phyloP scores from a whole-genome alignment of 1,140 invertebrate species.

The Myzus persicae region DNA sequence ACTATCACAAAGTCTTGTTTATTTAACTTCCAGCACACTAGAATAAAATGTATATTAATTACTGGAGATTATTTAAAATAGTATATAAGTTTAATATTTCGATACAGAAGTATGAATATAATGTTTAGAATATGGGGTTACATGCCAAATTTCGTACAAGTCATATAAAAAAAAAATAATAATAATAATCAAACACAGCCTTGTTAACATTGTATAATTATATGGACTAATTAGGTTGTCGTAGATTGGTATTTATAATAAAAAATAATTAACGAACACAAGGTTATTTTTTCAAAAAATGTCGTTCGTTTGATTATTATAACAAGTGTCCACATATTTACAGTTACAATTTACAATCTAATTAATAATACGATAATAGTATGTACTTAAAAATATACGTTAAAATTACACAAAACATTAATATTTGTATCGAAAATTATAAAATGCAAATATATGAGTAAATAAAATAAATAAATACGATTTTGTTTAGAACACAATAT shows the following conservation, averaged over 20 bases:
- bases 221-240: not conserved
- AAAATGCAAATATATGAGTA: not conserved
- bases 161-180: not conserved
- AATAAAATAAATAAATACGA: slow-evolving; percentile 2
- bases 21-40: not conserved
- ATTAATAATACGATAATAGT: not conserved
- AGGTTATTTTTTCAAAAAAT: not conserved
- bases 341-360: slow-evolving; percentile 22
- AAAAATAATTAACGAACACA: not conserved
- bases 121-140: not conserved
- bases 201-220: too few species aligned
- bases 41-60: not conserved
- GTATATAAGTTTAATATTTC: not conserved
- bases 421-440: not conserved
- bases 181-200: not conserved
- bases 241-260: not conserved
- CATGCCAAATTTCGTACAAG: not conserved
- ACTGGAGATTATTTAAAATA: not conserved
- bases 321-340: slow-evolving; percentile 31
- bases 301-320: not conserved
- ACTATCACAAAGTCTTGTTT: not conserved
- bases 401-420: not conserved
- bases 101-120: not conserved
- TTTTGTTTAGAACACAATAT: not conserved
- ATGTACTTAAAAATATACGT: not conserved